Percentiles rank a stretch among this genome's conserved stretches.
phyloP scores from a whole-genome alignment of 2,113 vertebrate species.

The Axis porcinus region DNA sequence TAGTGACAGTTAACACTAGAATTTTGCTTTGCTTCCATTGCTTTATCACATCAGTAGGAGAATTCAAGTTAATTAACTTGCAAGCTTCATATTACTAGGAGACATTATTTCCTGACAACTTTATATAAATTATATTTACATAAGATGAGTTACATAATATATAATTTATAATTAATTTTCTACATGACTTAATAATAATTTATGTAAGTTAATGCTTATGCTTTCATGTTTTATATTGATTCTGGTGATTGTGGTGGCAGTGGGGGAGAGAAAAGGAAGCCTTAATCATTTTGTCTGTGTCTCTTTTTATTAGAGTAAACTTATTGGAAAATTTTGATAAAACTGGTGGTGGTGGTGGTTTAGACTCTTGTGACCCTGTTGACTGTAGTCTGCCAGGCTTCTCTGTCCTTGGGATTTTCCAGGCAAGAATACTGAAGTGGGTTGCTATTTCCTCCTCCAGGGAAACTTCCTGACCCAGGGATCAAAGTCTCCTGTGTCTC shows the following conservation, averaged over 20 bases:
- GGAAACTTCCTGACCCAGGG: not conserved
- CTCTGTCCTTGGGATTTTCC: not conserved
- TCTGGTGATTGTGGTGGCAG: not conserved
- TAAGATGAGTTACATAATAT: not conserved
- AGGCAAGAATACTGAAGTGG: not conserved
- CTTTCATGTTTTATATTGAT: not conserved
- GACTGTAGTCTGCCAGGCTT: not conserved
- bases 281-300: not conserved
- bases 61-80: conserved; percentile 36
- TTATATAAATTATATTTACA: conserved; percentile 44
- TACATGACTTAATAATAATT: conserved; percentile 25
- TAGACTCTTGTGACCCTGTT: not conserved
- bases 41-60: not conserved
- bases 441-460: not conserved
- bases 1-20: not conserved
- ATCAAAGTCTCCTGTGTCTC: not conserved
- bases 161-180: conserved; percentile 2
- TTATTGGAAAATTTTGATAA: not conserved
- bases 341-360: not conserved
- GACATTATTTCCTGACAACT: not conserved
- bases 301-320: not conserved
- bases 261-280: not conserved
- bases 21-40: not conserved
- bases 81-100: not conserved
- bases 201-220: not conserved